A percentile compares a stretch with the other conserved stretches of the same genome.
phyloP scores from a whole-genome alignment of 1,140 invertebrate genomes.

The Aphelenchoides avenae region DNA sequence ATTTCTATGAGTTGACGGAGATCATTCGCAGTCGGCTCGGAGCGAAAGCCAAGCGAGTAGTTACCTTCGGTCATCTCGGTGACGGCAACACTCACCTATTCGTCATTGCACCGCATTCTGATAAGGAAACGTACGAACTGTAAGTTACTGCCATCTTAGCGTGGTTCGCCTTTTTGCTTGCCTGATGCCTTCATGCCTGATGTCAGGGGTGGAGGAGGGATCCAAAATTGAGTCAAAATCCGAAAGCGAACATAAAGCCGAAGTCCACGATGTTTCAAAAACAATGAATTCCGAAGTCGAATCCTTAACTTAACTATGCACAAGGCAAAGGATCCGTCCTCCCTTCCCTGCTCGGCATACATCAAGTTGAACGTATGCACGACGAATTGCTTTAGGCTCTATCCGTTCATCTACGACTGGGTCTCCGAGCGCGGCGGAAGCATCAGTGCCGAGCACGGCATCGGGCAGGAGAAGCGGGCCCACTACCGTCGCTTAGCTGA shows the following conservation, averaged over 20 bases:
- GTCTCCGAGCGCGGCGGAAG: constrained; percentile 75
- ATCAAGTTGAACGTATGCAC: too few species aligned
- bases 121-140: constrained; percentile 63
- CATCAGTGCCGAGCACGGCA: constrained; percentile 90
- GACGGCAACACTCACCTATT: constrained; percentile 90
- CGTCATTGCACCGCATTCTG: constrained; percentile 71
- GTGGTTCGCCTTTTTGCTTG: too few species aligned
- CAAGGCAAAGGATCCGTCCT: too few species aligned
- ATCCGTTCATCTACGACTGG: constrained; percentile 70
- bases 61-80: constrained; percentile 87
- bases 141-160: too few species aligned
- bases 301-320: too few species aligned
- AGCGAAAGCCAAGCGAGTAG: constrained; percentile 63
- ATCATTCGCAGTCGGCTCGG: constrained; percentile 64
- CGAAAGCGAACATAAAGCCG: too few species aligned
- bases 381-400: constrained; percentile 41
- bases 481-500: constrained; percentile 80
- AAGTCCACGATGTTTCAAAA: too few species aligned
- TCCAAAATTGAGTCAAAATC: too few species aligned
- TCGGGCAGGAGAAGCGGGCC: constrained; percentile 82
- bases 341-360: too few species aligned
- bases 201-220: too few species aligned
- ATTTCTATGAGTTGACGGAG: constrained; percentile 78
- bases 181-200: too few species aligned
- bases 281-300: too few species aligned